A percentile compares a stretch with the other conserved stretches of the same genome.
These are phyloP conservation scores for Hyperopisus bebe DNA, from an alignment of 2,113 vertebrate genomes.

Conservation along the genomic window DNA sequence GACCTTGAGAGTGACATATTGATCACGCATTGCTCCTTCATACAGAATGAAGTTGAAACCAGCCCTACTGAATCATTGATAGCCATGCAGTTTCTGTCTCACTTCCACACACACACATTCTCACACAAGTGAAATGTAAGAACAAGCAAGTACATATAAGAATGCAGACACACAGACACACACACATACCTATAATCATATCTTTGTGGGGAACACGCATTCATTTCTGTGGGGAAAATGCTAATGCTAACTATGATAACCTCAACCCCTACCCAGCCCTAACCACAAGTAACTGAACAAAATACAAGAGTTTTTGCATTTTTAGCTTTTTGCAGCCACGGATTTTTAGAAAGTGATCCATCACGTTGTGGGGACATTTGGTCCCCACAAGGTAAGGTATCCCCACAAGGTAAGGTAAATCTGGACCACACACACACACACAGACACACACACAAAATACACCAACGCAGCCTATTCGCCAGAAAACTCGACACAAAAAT, in stretches of 20 bases:
- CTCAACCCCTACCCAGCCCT: background rate
- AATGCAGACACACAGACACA: background rate
- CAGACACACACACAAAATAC: background rate
- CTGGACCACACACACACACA: background rate
- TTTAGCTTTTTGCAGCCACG: background rate
- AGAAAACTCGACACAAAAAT: background rate
- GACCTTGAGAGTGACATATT: constrained; percentile 78
- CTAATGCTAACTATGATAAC: background rate
- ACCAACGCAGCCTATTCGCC: background rate
- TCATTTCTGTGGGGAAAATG: background rate
- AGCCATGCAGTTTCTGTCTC: constrained; percentile 39
- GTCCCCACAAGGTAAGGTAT: no score
- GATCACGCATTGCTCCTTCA: constrained; percentile 57
- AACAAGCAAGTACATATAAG: background rate
- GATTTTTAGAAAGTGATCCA: background rate
- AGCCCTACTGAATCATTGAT: constrained; percentile 79
- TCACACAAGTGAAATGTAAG: background rate
- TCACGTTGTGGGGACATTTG: no score
- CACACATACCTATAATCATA: background rate
- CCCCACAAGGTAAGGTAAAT: background rate
- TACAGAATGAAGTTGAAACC: constrained; percentile 70
- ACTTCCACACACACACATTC: constrained; percentile 4
- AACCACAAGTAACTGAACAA: no score
- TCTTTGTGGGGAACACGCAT: background rate
- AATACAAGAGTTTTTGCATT: no score